Conservation (phyloP, 2,113 vertebrate genomes). For the Tetrao urogallus region DNA sequence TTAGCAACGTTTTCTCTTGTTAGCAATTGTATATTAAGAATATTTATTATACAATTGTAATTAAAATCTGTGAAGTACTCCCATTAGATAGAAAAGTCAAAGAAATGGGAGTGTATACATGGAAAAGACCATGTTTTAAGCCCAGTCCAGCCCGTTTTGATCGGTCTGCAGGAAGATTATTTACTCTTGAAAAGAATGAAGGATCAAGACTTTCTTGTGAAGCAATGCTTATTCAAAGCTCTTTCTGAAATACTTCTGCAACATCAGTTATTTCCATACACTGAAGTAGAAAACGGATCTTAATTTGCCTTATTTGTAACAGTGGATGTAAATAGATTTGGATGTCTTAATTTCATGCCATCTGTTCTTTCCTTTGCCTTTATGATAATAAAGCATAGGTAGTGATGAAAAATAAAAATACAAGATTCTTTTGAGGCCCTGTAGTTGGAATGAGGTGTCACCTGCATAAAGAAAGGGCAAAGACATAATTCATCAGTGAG, state of each 20-base stretch:
- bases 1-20: not conserved
- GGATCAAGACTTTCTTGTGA: not conserved
- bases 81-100: not conserved
- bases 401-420: too few species aligned
- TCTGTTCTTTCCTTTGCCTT: not conserved
- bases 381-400: not conserved
- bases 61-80: not conserved
- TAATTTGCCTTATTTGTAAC: not conserved
- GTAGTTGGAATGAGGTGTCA: not conserved
- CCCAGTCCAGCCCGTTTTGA: not conserved
- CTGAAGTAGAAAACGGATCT: not conserved
- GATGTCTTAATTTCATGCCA: not conserved
- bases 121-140: not conserved
- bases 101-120: not conserved
- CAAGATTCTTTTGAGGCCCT: too few species aligned
- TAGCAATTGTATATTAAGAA: not conserved
- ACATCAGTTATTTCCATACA: not conserved
- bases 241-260: not conserved
- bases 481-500: not conserved
- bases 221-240: not conserved
- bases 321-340: rapidly evolving
- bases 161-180: not conserved
- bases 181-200: not conserved
- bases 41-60: not conserved
- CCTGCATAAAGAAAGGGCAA: not conserved